Evolutionary conservation across 2,797 vertebrate genomes (phyloP).

Genomic region (Centroberyx gerrardi): DNA sequence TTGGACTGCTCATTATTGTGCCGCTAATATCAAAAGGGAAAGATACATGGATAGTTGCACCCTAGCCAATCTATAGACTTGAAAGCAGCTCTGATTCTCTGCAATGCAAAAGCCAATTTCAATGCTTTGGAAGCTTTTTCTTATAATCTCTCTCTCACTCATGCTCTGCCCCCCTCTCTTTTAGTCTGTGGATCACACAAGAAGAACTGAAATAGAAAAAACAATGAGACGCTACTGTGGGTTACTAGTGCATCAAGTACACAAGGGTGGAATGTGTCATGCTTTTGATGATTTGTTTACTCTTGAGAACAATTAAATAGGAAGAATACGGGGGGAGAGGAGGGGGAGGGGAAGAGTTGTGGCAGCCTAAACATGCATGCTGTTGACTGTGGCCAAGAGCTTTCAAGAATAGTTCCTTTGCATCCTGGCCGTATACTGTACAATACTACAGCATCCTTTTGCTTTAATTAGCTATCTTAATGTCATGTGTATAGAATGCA

Average conservation of each 20-base stretch:
- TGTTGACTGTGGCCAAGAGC: constrained; percentile 52
- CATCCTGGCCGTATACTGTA: constrained; percentile 59
- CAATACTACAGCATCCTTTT: constrained; percentile 55
- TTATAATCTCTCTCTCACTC: constrained; percentile 22
- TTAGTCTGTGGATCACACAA: constrained; percentile 24
- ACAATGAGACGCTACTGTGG: constrained; percentile 18
- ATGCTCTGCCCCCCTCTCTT: constrained; percentile 39
- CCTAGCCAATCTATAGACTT: constrained; percentile 56
- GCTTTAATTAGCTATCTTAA: constrained; percentile 46
- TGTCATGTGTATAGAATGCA: constrained; percentile 70
- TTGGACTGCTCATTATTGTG: constrained; percentile 62
- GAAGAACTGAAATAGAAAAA: constrained; percentile 21
- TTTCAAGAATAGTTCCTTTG: constrained; percentile 48
- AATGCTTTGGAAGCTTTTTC: constrained; percentile 28
- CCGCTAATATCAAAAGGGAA: constrained; percentile 50
- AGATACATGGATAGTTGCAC: constrained; percentile 22
- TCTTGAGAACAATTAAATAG: constrained; percentile 11
- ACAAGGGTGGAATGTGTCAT: constrained; percentile 35
- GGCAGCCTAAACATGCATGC: constrained; percentile 76
- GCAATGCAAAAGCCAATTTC: constrained; percentile 55
- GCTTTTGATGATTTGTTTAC: constrained; percentile 62
- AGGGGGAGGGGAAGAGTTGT: constrained; percentile 15
- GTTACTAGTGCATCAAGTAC: constrained; percentile 32
- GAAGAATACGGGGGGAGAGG: constrained; percentile 17
- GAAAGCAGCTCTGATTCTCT: constrained; percentile 57